Evolutionary conservation across 2,113 vertebrate species (phyloP), one percentile per base, ranked within the genome.

Genomic region (Copsychus sechellarum): DNA sequence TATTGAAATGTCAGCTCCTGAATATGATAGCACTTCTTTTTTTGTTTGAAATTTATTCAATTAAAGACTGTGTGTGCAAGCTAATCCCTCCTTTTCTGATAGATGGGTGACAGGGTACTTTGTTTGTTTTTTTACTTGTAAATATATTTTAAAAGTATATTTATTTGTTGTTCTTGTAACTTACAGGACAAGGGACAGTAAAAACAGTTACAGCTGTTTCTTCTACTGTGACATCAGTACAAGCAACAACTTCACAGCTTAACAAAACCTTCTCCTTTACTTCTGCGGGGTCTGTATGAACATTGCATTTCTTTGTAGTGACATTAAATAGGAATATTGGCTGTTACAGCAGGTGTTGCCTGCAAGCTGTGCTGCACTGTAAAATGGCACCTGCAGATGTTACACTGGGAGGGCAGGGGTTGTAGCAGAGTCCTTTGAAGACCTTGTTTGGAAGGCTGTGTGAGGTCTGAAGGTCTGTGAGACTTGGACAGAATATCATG

Each of bases 261-360:
- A 97, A 29, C 98, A 99, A 99, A 97, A 72, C 96, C 0, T 99
- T 99, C 96, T 96, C 98, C 0, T 99, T 99, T 81, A 48, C 98
- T 88, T 38, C 98, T 9, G 53, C 97, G 26, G 97, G 98, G 99
- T 99, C 72, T 98, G 98, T 98, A 74, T 88, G 34, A 87, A 42
- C 1, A 2, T 60, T 53, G 20, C 4, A 9, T 71, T 72, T 88
- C n/a, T 93, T 56, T 92, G 38, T 90, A 40, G 60, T 64, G 51
- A 66, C 7, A 6, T 56, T 36, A 38, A 91, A 43, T 31, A 18
- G 3, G 45, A 70, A 10, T 26, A 3, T 48, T 12, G 10, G 36
- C 50, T 95, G 51, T 76, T 84, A 28, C 2, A 86, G 56, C 47
- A 45, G 48, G 57, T 42, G 60, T 34, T 91, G 26, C 67, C 58